Conservation (phyloP, 2,797 vertebrate genomes). For the Sebastes iracundus region DNA sequence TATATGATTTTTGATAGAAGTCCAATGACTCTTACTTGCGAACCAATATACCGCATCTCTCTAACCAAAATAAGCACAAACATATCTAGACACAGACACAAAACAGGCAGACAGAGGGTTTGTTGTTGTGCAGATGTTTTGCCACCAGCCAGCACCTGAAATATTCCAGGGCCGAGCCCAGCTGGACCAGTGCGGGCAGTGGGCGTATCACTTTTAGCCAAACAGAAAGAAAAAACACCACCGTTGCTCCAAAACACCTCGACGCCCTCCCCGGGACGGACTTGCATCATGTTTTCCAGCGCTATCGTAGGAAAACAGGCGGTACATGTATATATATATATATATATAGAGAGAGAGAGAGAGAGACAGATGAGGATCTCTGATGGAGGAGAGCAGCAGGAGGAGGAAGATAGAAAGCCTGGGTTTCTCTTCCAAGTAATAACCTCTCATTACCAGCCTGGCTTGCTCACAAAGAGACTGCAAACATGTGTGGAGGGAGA, state of each 20-base stretch:
- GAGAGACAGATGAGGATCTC: conserved; percentile 24
- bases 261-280: background rate
- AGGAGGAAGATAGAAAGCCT: conserved; percentile 36
- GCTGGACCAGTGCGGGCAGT: conserved; percentile 42
- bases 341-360: conserved; percentile 17
- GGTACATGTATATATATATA: background rate
- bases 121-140: conserved; percentile 53
- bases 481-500: conserved; percentile 70
- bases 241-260: conserved; percentile 46
- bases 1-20: background rate
- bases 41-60: background rate
- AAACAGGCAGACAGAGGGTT: conserved; percentile 4
- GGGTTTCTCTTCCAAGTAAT: conserved; percentile 55
- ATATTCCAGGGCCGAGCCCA: conserved; percentile 62
- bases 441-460: conserved; percentile 76
- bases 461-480: conserved; percentile 67
- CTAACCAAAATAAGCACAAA: background rate
- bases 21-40: background rate
- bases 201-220: conserved; percentile 34
- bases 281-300: conserved; percentile 58
- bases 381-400: conserved; percentile 22
- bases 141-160: conserved; percentile 53
- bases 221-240: conserved; percentile 57
- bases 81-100: background rate
- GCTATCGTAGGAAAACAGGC: conserved; percentile 34